Base-by-base conservation (phyloP, 2,113 vertebrate genomes). In the Chrysemys picta region DNA sequence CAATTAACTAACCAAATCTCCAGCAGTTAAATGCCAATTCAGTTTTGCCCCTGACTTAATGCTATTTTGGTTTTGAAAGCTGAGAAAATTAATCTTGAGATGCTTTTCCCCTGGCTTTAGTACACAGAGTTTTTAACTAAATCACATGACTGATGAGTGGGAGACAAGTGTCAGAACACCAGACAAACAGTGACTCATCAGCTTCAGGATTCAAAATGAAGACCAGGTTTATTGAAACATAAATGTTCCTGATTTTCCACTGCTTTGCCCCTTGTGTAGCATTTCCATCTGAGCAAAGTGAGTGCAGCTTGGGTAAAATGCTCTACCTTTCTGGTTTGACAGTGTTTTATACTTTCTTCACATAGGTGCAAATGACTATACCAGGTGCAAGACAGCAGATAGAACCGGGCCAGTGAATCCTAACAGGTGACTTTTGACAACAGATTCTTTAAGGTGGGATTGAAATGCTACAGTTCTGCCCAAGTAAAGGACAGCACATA, bases 111-210 rank as follows among this genome's bases (percentile, higher is more conserved):
- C 27, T 90, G 13, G 42, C 80, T 85, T 94, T 92, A 96, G 89
- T 93, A 91, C 88, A 92, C 85, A 95, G 19, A 57, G 65, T n/a
- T 91, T 93, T 94, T 92, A 97, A 91, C 95, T 82, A 59, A 97
- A 92, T 96, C 95, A 76, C 95, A 84, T 65, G 89, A 95, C 95
- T 96, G 91, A 96, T 91, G 90, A 92, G 89, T 96, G 93, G 96
- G 93, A 95, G 57, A 75, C 94, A 92, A 96, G 95, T 96, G 94
- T 94, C 96, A 96, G 94, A 97, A 93, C 79, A 92, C 52, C 96
- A 97, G 96, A 96, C 96, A 97, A 93, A 95, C 91, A 95, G 85
- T 97, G 96, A 97, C 93, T 97, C 97, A 97, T 88, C 79, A 95
- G 89, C 93, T 92, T 57, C 1, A 89, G 79, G 57, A 83, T 95